Conservation (phyloP, 2,888 invertebrate species). For the Belgica antarctica region DNA sequence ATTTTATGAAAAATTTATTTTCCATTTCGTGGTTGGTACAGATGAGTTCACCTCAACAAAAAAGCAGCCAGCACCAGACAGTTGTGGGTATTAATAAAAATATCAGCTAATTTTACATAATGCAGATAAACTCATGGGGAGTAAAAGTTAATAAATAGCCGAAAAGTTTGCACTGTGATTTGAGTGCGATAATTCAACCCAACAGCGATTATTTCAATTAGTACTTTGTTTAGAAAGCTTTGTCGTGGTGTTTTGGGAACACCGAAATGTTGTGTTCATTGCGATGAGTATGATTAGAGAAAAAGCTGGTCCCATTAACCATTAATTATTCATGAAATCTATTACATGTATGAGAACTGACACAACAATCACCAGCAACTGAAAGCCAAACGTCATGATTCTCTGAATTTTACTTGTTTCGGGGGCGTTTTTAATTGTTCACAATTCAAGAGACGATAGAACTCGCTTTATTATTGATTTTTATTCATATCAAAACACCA, state of each 20-base stretch:
- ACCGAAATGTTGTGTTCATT: background rate
- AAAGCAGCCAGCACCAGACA: background rate
- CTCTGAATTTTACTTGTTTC: no score
- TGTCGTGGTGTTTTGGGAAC: background rate
- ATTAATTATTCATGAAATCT: slow-evolving; percentile 20
- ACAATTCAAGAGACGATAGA: background rate
- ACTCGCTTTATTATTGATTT: slow-evolving; percentile 23
- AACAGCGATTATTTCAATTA: background rate
- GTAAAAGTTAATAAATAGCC: background rate
- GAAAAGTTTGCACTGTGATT: slow-evolving; percentile 9
- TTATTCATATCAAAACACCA: slow-evolving; percentile 14
- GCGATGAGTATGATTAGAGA: slow-evolving; percentile 5
- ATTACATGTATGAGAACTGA: slow-evolving; percentile 12
- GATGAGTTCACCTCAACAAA: background rate
- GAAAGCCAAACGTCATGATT: slow-evolving; percentile 1
- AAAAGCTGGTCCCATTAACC: background rate
- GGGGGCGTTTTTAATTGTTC: slow-evolving; percentile 19
- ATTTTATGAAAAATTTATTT: background rate
- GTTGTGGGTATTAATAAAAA: background rate
- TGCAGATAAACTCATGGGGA: slow-evolving; percentile 6
- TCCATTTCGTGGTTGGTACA: background rate
- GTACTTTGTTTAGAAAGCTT: background rate
- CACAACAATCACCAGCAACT: background rate
- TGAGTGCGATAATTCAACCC: background rate
- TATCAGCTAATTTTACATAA: background rate